A percentile compares a stretch with the other conserved stretches of the same genome.
These are phyloP conservation scores for Ennomos fuscantarius DNA, from an alignment of 2,888 invertebrate species.

Conservation along the genomic window DNA sequence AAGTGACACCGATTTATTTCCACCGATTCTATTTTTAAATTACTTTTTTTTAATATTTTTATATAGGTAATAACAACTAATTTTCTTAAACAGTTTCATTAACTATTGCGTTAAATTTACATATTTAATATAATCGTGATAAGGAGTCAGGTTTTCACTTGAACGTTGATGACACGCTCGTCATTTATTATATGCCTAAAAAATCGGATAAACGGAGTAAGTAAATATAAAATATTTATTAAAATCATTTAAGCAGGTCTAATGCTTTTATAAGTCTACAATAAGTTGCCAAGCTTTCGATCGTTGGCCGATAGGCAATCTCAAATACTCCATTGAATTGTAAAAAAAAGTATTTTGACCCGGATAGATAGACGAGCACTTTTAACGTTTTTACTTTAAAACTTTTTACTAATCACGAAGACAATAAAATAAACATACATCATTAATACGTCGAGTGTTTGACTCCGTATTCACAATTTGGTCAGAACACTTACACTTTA, in stretches of 20 bases:
- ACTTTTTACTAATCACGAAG: slow-evolving; percentile 20
- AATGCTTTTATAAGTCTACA: slow-evolving; percentile 43
- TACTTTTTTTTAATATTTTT: neutral
- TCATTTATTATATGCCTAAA: too few relatives aligned
- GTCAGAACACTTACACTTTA: slow-evolving; percentile 27
- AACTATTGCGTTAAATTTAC: too few relatives aligned
- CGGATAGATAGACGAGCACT: slow-evolving; percentile 52
- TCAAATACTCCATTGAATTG: slow-evolving; percentile 63
- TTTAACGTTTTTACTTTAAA: slow-evolving; percentile 20
- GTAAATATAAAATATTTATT: neutral
- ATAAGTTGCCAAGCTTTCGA: slow-evolving; percentile 56
- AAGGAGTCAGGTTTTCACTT: too few relatives aligned
- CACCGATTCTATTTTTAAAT: slow-evolving; percentile 11
- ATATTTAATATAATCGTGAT: too few relatives aligned
- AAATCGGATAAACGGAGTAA: neutral
- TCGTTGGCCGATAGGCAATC: slow-evolving; percentile 66
- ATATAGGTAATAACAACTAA: neutral
- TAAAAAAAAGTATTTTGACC: slow-evolving; percentile 54
- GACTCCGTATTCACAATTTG: slow-evolving; percentile 35
- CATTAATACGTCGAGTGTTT: slow-evolving; percentile 23
- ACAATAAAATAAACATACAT: slow-evolving; percentile 20
- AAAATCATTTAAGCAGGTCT: slow-evolving; percentile 36
- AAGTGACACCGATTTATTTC: slow-evolving; percentile 1
- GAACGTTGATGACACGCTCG: too few relatives aligned
- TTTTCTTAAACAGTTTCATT: neutral